Evolutionary conservation across 2,888 invertebrate genomes (phyloP), one percentile per base, ranked within the genome.

Genomic region (Drosophila cognata): DNA sequence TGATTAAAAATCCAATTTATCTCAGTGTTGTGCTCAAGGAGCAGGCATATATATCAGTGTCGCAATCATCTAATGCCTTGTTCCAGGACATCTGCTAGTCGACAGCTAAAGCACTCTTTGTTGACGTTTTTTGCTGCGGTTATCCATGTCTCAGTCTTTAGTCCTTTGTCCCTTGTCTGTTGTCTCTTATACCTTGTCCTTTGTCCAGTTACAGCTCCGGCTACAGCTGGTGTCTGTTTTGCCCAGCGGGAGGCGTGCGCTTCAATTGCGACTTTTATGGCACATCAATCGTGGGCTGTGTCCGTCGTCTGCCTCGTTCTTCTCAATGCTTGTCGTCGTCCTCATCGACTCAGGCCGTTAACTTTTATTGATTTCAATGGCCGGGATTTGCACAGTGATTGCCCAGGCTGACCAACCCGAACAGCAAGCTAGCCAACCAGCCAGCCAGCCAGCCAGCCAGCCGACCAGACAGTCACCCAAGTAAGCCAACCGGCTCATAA

Each of bases 351-450:
- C 11, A 79, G 91, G 91, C 89, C 84, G 89, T 92, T 91, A 92
- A 91, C 91, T 91, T 91, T 91, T 91, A 91, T 91, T 91, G 92
- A 91, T 91, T 91, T 84, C 84, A 91, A 82, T 91, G 84, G 87
- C 89, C 69, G 78, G 91, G 91, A 91, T 91, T 91, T 91, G 82
- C 82, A 84, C 84, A 83, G 85, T 88, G 86, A 87, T 87, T 90
- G 91, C 85, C 82, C 74, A 60, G 76, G 75, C 74, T 82, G 82
- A 63, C 82, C 79, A 59, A 36, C 48, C 38, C 56, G 56, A 38
- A 56, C 56, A 29, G 33, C 35, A 53, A 48, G 10, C 18, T 59
- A 65, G 63, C 59, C 72, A 46, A 29, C 51, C 55, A 46, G 29
- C 50, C 29, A 38, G 41, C 41, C 62, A 61, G 28, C 43, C 67